Base-by-base conservation (phyloP, 2,888 invertebrate species). In the Cephus nigrinus region DNA sequence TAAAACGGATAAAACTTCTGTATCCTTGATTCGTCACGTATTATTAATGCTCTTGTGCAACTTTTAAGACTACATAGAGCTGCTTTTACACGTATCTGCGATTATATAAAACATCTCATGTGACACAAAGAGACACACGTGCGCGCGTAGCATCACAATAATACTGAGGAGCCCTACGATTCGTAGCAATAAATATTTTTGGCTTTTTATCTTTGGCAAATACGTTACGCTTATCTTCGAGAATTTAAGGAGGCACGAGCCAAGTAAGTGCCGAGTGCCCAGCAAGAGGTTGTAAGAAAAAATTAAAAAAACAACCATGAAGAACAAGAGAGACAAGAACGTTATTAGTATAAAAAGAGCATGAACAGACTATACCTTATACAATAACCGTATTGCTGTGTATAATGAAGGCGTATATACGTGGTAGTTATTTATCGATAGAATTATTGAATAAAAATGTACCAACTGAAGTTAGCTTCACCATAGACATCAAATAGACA, bases 121-220 rank as follows among this genome's bases (percentile, higher is more conserved):
- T 77, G 75, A 80, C 68, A 80, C 78, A 79, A 68, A 79, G 74
- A 77, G 75, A 79, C 76, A 74, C 78, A 79, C 77, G 34, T 76
- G 73, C 36, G 34, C 75, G 77, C 75, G 34, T 75, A 74, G 75
- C 77, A 71, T 77, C 73, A 75, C 75, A 74, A 30, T 80, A 80
- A 82, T 76, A 80, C 78, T 69, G 79, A 79, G 69, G 69, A 30
- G 73, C 34, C 68, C 72, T 72, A 36, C 73, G 68, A 15, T 33
- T 80, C 76, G 77, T 80, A 81, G 80, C 80, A 75, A 80, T 76
- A 76, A 81, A 82, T 79, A 79, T 69, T 75, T 80, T 74, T 74
- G 69, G 78, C 69, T 55, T 76, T 72, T 77, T 76, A 69, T 79
- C 68, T 80, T 78, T 81, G 78, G 73, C 73, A 79, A 81, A 75